Evolutionary conservation across 2,113 vertebrate species (phyloP).

Genomic region (Cariama cristata): DNA sequence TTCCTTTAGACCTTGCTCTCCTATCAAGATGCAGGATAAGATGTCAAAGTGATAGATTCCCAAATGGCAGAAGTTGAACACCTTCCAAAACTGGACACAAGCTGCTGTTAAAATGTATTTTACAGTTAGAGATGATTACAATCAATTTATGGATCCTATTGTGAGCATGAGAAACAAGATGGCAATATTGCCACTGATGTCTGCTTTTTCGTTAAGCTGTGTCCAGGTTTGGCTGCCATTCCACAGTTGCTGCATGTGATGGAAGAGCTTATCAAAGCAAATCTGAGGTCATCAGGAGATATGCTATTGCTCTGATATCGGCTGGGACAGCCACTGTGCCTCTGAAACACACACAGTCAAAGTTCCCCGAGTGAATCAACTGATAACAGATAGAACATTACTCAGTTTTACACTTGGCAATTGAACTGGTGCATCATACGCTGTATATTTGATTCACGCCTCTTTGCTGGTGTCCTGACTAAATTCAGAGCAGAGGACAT

Average conservation of each 20-base stretch:
- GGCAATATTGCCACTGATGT: not conserved
- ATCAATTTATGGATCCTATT: not conserved
- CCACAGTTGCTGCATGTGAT: not conserved
- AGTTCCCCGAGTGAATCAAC: not conserved
- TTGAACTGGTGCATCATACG: not conserved
- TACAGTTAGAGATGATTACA: not conserved
- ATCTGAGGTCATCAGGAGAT: not conserved
- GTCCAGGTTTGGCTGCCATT: not conserved
- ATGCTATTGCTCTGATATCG: not conserved
- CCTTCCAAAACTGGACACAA: not conserved
- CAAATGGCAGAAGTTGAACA: not conserved
- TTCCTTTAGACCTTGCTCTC: not conserved
- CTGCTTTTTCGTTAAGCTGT: not conserved
- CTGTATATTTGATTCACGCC: not conserved
- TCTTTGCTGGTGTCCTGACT: conserved; percentile 2
- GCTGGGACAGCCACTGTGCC: not conserved
- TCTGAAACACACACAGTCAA: not conserved
- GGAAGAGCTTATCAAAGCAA: conserved; percentile 8
- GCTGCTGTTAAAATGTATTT: not conserved
- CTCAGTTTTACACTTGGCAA: not conserved
- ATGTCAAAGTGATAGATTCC: not conserved
- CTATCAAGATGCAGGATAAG: not conserved
- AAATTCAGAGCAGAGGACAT: not conserved
- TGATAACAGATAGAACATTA: conserved; percentile 10
- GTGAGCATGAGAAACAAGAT: not conserved